A percentile compares a stretch with the other conserved stretches of the same genome.
phyloP scores from a whole-genome alignment of 2,113 vertebrate species.

The Geothlypis trichas region DNA sequence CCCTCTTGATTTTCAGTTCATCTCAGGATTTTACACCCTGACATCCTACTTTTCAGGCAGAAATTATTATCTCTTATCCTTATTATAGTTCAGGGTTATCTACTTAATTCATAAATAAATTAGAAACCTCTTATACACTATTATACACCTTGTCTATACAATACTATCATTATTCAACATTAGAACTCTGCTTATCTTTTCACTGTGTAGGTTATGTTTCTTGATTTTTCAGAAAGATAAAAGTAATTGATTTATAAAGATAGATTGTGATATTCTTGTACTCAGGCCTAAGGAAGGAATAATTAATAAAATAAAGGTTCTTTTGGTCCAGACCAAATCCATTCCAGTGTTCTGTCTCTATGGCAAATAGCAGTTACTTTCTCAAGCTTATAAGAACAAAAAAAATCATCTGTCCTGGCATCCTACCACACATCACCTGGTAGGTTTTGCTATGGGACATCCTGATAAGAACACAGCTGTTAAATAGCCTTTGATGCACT shows the following conservation, averaged over 20 bases:
- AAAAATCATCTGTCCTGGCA: accelerated
- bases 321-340: background rate
- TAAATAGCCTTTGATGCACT: background rate
- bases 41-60: background rate
- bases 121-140: background rate
- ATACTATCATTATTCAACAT: background rate
- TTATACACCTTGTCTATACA: background rate
- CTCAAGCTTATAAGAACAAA: background rate
- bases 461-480: background rate
- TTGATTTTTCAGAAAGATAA: background rate
- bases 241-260: background rate
- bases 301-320: background rate
- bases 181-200: background rate
- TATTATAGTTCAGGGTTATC: background rate
- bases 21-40: background rate
- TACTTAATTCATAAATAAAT: background rate
- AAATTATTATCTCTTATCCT: background rate
- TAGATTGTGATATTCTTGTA: background rate
- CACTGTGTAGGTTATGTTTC: background rate
- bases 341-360: background rate
- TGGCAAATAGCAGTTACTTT: background rate
- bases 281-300: background rate
- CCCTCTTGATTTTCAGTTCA: background rate
- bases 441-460: background rate
- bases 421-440: background rate